phyloP scores from a whole-genome alignment of 2,797 vertebrate genomes.

The Neostethus bicornis region DNA sequence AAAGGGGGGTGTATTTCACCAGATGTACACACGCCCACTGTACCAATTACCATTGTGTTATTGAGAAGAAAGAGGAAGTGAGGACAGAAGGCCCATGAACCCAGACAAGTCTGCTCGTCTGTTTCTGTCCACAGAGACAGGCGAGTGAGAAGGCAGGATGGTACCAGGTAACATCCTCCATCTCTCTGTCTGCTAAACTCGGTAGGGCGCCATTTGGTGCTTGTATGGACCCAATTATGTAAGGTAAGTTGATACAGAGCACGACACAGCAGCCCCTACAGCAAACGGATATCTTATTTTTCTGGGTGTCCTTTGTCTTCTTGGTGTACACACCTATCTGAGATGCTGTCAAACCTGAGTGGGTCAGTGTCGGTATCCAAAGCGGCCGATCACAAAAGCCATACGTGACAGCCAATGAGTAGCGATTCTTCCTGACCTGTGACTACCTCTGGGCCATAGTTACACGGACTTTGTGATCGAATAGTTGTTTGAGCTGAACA shows the following conservation, averaged over 20 bases:
- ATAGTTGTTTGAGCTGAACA: slow-evolving; percentile 51
- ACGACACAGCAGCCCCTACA: slow-evolving; percentile 59
- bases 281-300: slow-evolving; percentile 74
- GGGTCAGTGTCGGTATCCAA: slow-evolving; percentile 36
- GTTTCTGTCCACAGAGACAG: slow-evolving; percentile 57
- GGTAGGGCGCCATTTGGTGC: slow-evolving; percentile 74
- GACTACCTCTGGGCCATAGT: slow-evolving; percentile 27
- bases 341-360: slow-evolving; percentile 38
- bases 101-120: slow-evolving; percentile 56
- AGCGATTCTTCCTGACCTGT: slow-evolving; percentile 46
- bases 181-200: slow-evolving; percentile 47
- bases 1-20: slow-evolving; percentile 66
- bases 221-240: slow-evolving; percentile 76
- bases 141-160: slow-evolving; percentile 33
- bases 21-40: slow-evolving; percentile 81
- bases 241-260: slow-evolving; percentile 80
- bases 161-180: slow-evolving; percentile 51
- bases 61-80: slow-evolving; percentile 62
- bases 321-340: slow-evolving; percentile 64
- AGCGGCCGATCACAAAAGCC: slow-evolving; percentile 50
- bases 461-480: slow-evolving; percentile 73
- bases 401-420: slow-evolving; percentile 34
- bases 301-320: slow-evolving; percentile 70
- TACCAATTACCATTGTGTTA: slow-evolving; percentile 80
- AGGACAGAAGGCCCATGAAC: slow-evolving; percentile 51